Evolutionary conservation across 1,140 invertebrate species (phyloP), one percentile per base, ranked within the genome.

Genomic region (Dolichoris vasculosae): DNA sequence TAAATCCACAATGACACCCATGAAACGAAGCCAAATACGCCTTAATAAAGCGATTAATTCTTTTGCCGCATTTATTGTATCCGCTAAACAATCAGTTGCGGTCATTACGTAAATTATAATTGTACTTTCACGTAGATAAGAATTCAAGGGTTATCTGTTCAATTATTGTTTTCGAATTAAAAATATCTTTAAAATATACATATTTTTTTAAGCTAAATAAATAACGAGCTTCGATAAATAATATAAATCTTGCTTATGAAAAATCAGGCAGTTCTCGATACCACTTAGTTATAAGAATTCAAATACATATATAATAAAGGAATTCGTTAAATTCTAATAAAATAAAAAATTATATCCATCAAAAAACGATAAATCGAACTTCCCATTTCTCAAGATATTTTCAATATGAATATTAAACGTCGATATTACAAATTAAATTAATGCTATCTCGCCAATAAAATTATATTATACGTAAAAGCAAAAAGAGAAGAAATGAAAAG

Each of bases 31-130:
- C 8, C 51, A 55, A 82, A 55, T 38, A 46, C 30, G 67, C 7
- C 48, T 82, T 73, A 55, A 82, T 82, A 82, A 67, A 82, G 80
- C 40, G 32, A 17, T 82, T 73, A 81, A 81, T 1, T 30, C 35
- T 63, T 35, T 64, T 55, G 15, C 26, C 59, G 55, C 30, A 30
- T 64, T 40, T 2, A 4, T 2, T 40, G 9, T 67, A 67, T 26
- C 30, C 35, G 38, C 35, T 2, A 63, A 79, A 23, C 32, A 79
- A 79, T 79, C 23, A 64, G 11, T 23, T 26, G 26, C 32, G 8
- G n/a, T 79, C 26, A n/a, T 7, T 40, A 23, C 30, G 32, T 67
- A 69, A 63, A 81, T 67, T 67, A 69, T 81, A 17, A 64, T 43
- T 67, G 15, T 40, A 40, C 51, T 78, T 80, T 67, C 0, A 13